Evolutionary conservation across 2,888 invertebrate genomes (phyloP).

Genomic region (Drepana falcataria): DNA sequence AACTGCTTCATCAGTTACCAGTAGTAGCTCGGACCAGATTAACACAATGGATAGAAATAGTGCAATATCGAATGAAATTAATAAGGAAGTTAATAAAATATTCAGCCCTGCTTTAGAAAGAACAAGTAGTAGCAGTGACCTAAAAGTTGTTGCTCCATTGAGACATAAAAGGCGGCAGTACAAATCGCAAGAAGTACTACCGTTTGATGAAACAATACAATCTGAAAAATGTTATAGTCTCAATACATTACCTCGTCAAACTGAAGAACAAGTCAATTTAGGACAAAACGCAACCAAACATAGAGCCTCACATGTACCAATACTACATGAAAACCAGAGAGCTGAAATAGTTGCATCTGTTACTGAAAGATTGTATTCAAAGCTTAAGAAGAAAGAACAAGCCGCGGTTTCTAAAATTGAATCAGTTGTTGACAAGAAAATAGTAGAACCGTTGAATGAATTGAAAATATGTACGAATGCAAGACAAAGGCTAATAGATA

Average conservation of each 20-base stretch:
- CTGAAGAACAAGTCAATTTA: slow-evolving; percentile 33
- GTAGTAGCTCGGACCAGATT: slow-evolving; percentile 57
- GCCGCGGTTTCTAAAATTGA: slow-evolving; percentile 59
- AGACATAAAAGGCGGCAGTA: slow-evolving; percentile 63
- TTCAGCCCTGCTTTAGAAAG: slow-evolving; percentile 63
- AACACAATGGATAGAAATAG: slow-evolving; percentile 44
- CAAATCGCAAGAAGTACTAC: slow-evolving; percentile 67
- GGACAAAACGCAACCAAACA: slow-evolving; percentile 25
- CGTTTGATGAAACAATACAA: slow-evolving; percentile 35
- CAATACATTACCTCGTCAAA: slow-evolving; percentile 34
- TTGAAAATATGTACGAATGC: slow-evolving; percentile 79
- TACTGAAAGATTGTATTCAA: slow-evolving; percentile 82
- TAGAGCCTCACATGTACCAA: slow-evolving; percentile 42
- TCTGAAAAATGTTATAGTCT: slow-evolving; percentile 18
- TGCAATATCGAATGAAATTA: slow-evolving; percentile 51
- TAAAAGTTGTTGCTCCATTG: slow-evolving; percentile 58
- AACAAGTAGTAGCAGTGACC: slow-evolving; percentile 62
- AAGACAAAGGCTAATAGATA: slow-evolving; percentile 75
- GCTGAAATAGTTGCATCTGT: slow-evolving; percentile 85
- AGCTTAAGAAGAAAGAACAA: slow-evolving; percentile 75
- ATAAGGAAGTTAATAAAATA: slow-evolving; percentile 62
- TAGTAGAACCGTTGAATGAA: slow-evolving; percentile 70
- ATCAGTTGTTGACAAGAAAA: slow-evolving; percentile 57
- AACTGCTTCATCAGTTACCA: slow-evolving; percentile 48
- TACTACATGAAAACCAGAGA: slow-evolving; percentile 71